These are phyloP conservation scores for Neodiprion lecontei DNA, from an alignment of 1,140 invertebrate species.

Conservation along the genomic window DNA sequence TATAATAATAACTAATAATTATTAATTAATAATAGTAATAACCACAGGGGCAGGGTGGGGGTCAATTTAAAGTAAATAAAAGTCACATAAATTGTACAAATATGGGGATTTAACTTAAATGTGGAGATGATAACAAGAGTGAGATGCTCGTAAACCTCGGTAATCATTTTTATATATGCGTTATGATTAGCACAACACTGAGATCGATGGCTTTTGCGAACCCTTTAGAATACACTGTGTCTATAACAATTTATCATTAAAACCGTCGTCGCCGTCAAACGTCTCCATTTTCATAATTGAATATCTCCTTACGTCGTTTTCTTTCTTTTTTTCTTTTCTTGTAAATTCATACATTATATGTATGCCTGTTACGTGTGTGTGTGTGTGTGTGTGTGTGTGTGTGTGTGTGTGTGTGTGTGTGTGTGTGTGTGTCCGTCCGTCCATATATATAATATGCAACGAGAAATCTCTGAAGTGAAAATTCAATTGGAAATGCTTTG, in stretches of 20 bases:
- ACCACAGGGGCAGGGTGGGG: background rate
- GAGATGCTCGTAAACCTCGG: conserved; percentile 39
- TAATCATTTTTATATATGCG: conserved; percentile 37
- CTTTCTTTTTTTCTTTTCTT: background rate
- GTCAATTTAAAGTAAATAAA: conserved; percentile 45
- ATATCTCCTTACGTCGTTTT: background rate
- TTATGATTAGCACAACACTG: conserved; percentile 52
- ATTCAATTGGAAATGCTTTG: no score
- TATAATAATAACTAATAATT: conserved; percentile 27
- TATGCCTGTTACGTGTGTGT: conserved; percentile 10
- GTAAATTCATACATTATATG: no score
- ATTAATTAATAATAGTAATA: conserved; percentile 40
- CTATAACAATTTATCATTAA: background rate
- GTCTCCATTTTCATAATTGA: background rate
- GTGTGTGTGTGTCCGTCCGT: no score
- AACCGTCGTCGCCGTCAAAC: no score
- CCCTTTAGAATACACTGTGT: background rate
- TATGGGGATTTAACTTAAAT: conserved; percentile 43
- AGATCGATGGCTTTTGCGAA: conserved; percentile 48
- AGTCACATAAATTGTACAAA: conserved; percentile 50
- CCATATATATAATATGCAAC: no score
- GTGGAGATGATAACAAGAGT: conserved; percentile 39
- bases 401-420: no score
- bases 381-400: background rate
- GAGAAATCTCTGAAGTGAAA: no score